Evolutionary conservation across 2,888 invertebrate genomes (phyloP), one percentile per base, ranked within the genome.

Genomic region (Xanthia icteritia): DNA sequence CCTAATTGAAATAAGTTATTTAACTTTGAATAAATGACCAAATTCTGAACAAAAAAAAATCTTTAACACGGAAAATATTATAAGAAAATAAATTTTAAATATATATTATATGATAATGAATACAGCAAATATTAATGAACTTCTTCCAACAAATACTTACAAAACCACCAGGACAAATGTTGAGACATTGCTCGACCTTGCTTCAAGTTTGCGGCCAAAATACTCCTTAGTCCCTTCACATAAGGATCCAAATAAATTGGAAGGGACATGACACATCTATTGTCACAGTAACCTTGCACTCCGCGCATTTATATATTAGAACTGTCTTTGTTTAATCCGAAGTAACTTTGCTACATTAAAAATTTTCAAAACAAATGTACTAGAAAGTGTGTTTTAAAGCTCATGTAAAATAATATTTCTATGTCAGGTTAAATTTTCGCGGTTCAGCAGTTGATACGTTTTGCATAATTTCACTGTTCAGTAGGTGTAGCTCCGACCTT

Each of bases 381-480:
- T 70, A 48, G 39, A 64, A 51, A 27, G 3, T 58, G 2, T 51
- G 48, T n/a, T 27, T 27, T 58, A 1, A 64, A 39, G 27, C 31
- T 64, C 58, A 45, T 69, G 63, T 60, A 60, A 68, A 76, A 73
- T 67, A 76, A 66, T 77, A 77, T 76, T 70, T 79, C 69, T 69
- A 77, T 66, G 83, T 85, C 85, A 82, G 87, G 82, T 86, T 85
- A 64, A 79, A 87, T 87, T 89, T 92, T 91, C 90, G 90, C 92
- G 92, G 89, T 89, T 89, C 88, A 90, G 78, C 86, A 90, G 89
- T 86, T 90, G 86, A 84, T 91, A 89, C 85, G 86, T 91, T 89
- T 91, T 91, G 93, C 92, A 93, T 93, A 94, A 94, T 92, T 92
- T 91, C 88, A 86, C 85, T 88, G 86, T 85, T 87, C 79, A 84